Conservation (phyloP, 64 coral and sea anemone genomes). For the Actinia tenebrosa region DNA sequence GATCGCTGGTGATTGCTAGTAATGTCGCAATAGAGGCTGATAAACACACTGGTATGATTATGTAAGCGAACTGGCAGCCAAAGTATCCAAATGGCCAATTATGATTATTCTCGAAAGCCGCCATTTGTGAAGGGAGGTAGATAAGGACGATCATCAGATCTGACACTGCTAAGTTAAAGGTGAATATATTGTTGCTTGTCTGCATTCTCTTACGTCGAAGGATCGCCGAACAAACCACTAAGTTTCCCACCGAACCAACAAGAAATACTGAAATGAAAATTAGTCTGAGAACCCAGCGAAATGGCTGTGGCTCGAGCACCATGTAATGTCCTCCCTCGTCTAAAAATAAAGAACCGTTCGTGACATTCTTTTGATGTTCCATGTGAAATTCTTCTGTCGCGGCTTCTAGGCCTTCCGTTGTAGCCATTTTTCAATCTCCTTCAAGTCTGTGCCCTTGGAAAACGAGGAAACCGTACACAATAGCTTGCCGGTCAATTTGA, state of each 20-base stretch:
- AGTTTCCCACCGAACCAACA: conserved; percentile 66
- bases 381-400: neutral
- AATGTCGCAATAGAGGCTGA: conserved; percentile 66
- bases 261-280: conserved; percentile 70
- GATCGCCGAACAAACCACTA: conserved; percentile 70
- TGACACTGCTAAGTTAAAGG: conserved; percentile 78
- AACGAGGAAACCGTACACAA: neutral
- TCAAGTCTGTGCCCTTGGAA: neutral
- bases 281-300: conserved; percentile 69
- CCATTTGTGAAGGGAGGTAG: conserved; percentile 86
- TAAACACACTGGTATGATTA: conserved; percentile 57
- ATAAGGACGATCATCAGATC: conserved; percentile 78
- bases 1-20: conserved; percentile 68
- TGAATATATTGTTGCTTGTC: conserved; percentile 84
- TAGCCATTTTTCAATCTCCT: neutral
- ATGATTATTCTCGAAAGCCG: conserved; percentile 84
- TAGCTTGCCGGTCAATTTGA: neutral
- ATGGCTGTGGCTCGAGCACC: conserved; percentile 67
- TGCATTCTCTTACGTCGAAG: conserved; percentile 68
- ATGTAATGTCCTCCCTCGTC: conserved; percentile 27
- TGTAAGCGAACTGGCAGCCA: conserved; percentile 55
- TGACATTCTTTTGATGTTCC: neutral
- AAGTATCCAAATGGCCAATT: conserved; percentile 69
- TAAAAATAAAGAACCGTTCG: neutral
- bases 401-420: neutral